Evolutionary conservation across 2,113 vertebrate genomes (phyloP), one percentile per base, ranked within the genome.

Genomic region (Cygnus buccinator): DNA sequence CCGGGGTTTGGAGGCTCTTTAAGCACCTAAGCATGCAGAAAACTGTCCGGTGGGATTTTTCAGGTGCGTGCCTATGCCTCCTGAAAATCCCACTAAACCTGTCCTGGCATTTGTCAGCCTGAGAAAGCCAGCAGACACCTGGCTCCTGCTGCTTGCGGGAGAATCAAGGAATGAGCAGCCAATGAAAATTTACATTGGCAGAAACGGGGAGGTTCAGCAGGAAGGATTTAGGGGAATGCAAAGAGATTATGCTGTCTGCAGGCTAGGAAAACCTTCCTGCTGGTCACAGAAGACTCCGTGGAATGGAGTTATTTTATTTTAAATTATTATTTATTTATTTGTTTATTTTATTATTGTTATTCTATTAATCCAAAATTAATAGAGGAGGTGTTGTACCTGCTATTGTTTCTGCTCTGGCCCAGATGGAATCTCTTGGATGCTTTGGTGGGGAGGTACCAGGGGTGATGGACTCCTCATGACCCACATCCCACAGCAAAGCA

Each of bases 361-460:
- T 44, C 16, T 44, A 44, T 44, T 44, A 7, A 44, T 44, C 16
- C 43, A 44, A 44, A 44, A 44, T 44, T 44, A 44, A 17, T 44
- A 44, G 43, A 84, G 17, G 68, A 71, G 22, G 44, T 58, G 52
- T 1, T 54, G 13, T 35, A 71, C 18, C 3, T 3, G 0, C 26
- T 66, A 19, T 12, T 41, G 6, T 29, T 86, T 52, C 66, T 52
- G 16, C 35, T 37, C 37, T 41, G 18, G 41, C 31, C 28, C 4
- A 1, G 48, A 16, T 70, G 74, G 33, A 26, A 23, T n/a, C 50
- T 79, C 52, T 52, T 0, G 1, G 59, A 25, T 1, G 3, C 46
- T 67, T 59, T 67, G 59, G 21, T 61, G 70, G 18, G 25, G 15
- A 37, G 4, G 61, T 19, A 25, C 6, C 1, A 1, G 46, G 6